These are phyloP conservation scores for Porites evermanni DNA, from an alignment of 92 coral and sea anemone species.

Conservation along the genomic window DNA sequence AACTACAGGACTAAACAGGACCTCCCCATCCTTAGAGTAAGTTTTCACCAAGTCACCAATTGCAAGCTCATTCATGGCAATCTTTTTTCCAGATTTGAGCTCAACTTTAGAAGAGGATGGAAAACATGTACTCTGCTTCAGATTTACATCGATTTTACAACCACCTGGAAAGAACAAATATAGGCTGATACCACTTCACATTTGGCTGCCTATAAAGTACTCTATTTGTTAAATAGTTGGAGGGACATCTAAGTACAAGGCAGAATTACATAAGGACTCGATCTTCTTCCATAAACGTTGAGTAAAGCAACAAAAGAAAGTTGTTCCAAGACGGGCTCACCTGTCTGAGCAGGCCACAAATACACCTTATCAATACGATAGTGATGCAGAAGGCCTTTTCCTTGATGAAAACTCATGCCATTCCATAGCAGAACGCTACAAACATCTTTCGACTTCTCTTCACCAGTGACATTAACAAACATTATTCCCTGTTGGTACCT, in stretches of 20 bases:
- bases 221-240: background rate
- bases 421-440: slow-evolving; percentile 83
- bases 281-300: too few species aligned
- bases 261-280: background rate
- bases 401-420: slow-evolving; percentile 77
- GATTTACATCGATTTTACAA: slow-evolving; percentile 62
- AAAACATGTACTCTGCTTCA: slow-evolving; percentile 61
- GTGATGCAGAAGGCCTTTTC: slow-evolving; percentile 60
- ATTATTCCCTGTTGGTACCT: slow-evolving; percentile 70
- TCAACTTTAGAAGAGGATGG: slow-evolving; percentile 79
- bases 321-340: slow-evolving; percentile 21
- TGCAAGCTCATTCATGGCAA: slow-evolving; percentile 68
- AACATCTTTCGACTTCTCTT: slow-evolving; percentile 11
- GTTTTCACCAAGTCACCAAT: slow-evolving; percentile 78
- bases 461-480: slow-evolving; percentile 51
- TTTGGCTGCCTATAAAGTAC: too few species aligned
- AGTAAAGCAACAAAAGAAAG: too few species aligned
- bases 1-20: slow-evolving; percentile 56
- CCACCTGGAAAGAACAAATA: slow-evolving; percentile 47
- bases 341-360: slow-evolving; percentile 86
- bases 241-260: background rate
- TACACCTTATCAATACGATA: slow-evolving; percentile 50
- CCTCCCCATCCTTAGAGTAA: slow-evolving; percentile 41
- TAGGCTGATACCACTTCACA: too few species aligned
- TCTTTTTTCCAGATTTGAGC: slow-evolving; percentile 68